Evolutionary conservation across 2,113 vertebrate genomes (phyloP), one percentile per base, ranked within the genome.

Genomic region (Gopherus evgoodei): DNA sequence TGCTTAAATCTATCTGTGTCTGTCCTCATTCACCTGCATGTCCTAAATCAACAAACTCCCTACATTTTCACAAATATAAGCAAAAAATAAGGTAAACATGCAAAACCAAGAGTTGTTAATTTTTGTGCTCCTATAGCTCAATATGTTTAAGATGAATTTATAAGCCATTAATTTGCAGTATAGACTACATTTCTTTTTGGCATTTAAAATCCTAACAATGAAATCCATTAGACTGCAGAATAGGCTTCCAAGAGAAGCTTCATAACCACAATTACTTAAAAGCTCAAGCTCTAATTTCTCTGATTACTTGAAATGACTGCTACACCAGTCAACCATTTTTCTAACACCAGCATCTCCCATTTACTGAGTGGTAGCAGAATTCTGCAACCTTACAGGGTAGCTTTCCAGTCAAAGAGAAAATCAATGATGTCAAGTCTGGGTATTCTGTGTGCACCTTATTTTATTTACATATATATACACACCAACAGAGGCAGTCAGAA

Each of bases 31-130:
- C 11, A 57, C 11, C 56, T 57, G 25, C 11, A 57, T 57, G 25
- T 57, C 56, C 25, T 57, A 57, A 27, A 12, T 57, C 56, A 57
- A 56, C 24, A 65, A 0, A 0, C 16, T 72, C 89, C 54, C 11
- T 1, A 6, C 0, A 14, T 50, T 87, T 93, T 93, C 17, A 17
- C 62, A 29, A 78, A 25, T n/a, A 83, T 6, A 79, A 0, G 4
- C 50, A 83, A 85, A 87, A 93, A 65, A 53, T 3, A 81, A 91
- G 72, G 35, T 79, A 82, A 85, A 89, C 57, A 83, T 75, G 90
- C 22, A 83, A 83, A 10, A 85, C 2, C 4, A 10, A 11, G 49
- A 49, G 21, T 12, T 81, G 79, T 17, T 29, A 11, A 6, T 52
- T 81, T n/a, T 1, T 87, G 52, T 31, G 50, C 38, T 81, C 35